These are phyloP conservation scores for Premnoplex brunnescens DNA, from an alignment of 2,797 vertebrate genomes.

Conservation along the genomic window DNA sequence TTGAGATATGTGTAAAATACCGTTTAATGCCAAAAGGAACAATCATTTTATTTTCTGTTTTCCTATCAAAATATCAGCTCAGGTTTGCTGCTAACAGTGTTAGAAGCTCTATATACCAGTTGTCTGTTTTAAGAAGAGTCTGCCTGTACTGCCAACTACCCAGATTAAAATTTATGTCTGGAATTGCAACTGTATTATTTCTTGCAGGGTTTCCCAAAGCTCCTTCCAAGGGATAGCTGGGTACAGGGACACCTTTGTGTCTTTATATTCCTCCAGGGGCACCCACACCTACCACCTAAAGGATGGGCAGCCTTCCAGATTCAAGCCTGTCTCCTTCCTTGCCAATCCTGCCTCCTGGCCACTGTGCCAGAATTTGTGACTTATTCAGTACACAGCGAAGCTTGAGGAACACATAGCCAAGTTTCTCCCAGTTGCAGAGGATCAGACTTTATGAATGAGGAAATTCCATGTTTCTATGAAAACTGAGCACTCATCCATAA, in stretches of 20 bases:
- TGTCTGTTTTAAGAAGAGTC: neutral
- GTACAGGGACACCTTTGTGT: neutral
- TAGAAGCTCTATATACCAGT: neutral
- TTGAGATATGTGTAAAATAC: neutral
- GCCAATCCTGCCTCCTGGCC: neutral
- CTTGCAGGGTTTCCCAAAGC: neutral
- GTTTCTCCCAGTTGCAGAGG: neutral
- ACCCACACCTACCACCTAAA: neutral
- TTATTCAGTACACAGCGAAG: neutral
- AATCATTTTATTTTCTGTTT: neutral
- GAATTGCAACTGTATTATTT: neutral
- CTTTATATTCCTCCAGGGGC: neutral
- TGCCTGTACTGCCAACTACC: neutral
- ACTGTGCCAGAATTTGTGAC: neutral
- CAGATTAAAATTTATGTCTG: neutral
- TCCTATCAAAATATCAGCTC: neutral
- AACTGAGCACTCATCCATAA: neutral
- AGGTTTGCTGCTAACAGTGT: neutral
- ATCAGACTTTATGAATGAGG: neutral
- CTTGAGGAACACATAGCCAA: neutral
- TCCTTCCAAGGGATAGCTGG: neutral
- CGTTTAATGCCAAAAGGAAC: neutral
- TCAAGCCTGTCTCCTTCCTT: neutral
- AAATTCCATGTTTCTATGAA: neutral
- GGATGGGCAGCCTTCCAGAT: neutral